Conservation (phyloP, 2,888 invertebrate species). For the Lampropteryx suffumata region DNA sequence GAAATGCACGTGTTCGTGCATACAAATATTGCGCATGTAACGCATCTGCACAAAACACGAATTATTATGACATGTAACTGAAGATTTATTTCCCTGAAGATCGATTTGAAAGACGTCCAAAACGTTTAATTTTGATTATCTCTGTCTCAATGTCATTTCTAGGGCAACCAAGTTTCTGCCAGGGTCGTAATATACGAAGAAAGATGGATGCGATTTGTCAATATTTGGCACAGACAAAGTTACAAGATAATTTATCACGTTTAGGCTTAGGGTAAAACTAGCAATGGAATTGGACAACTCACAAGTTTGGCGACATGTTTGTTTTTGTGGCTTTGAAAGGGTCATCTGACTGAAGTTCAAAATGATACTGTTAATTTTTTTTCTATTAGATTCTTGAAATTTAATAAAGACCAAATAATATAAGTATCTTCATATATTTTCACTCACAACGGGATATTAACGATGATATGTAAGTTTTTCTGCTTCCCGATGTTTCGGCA, state of each 20-base stretch:
- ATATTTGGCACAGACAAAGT: conserved; percentile 30
- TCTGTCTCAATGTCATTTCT: conserved; percentile 28
- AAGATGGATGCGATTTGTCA: conserved; percentile 29
- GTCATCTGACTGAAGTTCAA: background rate
- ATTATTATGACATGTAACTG: conserved; percentile 1
- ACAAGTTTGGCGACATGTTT: background rate
- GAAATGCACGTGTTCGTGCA: too few relatives aligned
- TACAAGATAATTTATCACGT: conserved; percentile 21
- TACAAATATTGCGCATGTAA: too few relatives aligned
- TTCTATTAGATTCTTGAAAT: too few relatives aligned
- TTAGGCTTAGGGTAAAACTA: background rate
- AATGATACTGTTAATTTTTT: too few relatives aligned
- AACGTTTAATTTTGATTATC: conserved; percentile 30
- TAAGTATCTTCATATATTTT: too few relatives aligned
- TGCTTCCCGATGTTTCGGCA: too few relatives aligned
- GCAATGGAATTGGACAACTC: background rate
- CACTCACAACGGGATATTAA: too few relatives aligned
- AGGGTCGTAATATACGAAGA: conserved; percentile 24
- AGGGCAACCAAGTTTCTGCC: conserved; percentile 26
- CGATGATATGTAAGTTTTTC: too few relatives aligned
- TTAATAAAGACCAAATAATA: too few relatives aligned
- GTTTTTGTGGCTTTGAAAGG: background rate
- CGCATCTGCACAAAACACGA: background rate
- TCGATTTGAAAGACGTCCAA: conserved; percentile 31
- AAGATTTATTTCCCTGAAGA: conserved; percentile 13